phyloP scores from a whole-genome alignment of 1,140 invertebrate species.

The Camponotus vicinus region DNA sequence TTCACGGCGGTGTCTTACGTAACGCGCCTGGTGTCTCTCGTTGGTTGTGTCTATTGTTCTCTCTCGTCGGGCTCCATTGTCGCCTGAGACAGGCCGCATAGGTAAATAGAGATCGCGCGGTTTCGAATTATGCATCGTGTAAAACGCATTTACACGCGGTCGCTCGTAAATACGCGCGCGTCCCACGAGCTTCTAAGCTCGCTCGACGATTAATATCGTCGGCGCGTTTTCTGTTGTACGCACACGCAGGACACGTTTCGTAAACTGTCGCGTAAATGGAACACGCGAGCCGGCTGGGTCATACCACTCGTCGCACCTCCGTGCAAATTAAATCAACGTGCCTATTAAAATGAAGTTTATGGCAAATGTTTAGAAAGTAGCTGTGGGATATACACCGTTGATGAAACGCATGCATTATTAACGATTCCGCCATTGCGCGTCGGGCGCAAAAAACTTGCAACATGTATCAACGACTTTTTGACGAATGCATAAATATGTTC shows the following conservation, averaged over 20 bases:
- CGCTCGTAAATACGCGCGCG: conserved; percentile 49
- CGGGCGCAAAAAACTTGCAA: conserved; percentile 10
- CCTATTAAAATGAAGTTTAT: conserved; percentile 49
- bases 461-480: background rate
- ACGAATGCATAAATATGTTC: conserved; percentile 12
- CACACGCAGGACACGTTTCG: background rate
- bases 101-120: conserved; percentile 54
- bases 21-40: conserved; percentile 52
- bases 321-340: conserved; percentile 55
- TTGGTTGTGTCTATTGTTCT: conserved; percentile 68
- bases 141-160: conserved; percentile 18
- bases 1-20: conserved; percentile 64
- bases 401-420: conserved; percentile 52
- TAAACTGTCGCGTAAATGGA: conserved; percentile 42
- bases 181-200: conserved; percentile 53
- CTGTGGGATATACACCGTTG: conserved; percentile 16
- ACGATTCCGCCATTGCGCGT: background rate
- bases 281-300: conserved; percentile 24
- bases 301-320: conserved; percentile 39
- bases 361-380: conserved; percentile 49
- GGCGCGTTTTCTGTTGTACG: background rate
- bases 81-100: conserved; percentile 13
- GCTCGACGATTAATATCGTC: conserved; percentile 39
- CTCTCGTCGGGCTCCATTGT: conserved; percentile 55
- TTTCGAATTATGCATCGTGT: background rate